A percentile compares a stretch with the other conserved stretches of the same genome.
phyloP scores from a whole-genome alignment of 2,113 vertebrate genomes.

The Suricata suricatta region DNA sequence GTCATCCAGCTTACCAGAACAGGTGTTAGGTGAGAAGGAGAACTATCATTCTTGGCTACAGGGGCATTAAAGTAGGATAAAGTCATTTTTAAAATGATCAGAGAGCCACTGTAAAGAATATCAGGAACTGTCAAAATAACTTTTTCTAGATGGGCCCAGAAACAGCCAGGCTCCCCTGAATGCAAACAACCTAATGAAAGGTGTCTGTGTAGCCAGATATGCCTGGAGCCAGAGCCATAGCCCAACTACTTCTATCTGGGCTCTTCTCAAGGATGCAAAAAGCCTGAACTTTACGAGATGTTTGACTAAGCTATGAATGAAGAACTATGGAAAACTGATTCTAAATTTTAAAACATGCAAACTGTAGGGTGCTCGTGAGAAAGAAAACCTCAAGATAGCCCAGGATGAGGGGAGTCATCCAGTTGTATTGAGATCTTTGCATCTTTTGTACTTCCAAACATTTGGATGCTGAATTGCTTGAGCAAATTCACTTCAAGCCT shows the following conservation, averaged over 20 bases:
- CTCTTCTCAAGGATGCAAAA: conserved; percentile 43
- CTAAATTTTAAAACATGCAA: background rate
- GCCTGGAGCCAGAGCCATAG: background rate
- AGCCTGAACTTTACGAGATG: conserved; percentile 64
- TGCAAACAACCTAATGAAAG: background rate
- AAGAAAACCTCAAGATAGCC: background rate
- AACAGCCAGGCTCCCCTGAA: background rate
- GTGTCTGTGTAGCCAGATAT: background rate
- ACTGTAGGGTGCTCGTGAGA: background rate
- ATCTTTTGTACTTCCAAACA: background rate
- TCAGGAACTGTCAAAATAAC: background rate
- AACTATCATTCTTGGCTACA: background rate
- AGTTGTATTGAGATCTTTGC: background rate
- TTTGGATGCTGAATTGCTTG: background rate
- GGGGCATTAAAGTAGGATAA: background rate
- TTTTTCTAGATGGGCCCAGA: background rate
- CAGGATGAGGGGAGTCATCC: background rate
- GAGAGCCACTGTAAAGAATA: background rate
- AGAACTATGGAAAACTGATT: conserved; percentile 50
- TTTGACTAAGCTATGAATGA: conserved; percentile 20
- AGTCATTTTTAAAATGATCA: background rate
- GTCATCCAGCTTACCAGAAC: background rate
- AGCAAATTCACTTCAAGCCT: background rate
- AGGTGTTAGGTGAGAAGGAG: background rate
- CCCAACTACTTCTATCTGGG: conserved; percentile 27